phyloP scores from a whole-genome alignment of 1,140 invertebrate species.

The Panagrolaimus sp. region DNA sequence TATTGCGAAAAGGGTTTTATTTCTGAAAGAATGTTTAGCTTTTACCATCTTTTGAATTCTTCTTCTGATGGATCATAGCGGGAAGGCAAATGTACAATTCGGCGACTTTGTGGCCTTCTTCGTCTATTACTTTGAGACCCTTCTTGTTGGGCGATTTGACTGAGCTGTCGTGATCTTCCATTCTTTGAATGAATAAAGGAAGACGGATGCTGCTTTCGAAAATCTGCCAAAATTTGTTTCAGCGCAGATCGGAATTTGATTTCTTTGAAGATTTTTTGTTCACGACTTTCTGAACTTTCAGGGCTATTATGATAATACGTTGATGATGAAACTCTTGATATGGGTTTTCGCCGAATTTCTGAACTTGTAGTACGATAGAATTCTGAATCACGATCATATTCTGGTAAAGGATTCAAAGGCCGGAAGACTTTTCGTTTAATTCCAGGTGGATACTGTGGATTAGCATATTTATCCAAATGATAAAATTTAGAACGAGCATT shows the following conservation, averaged over 20 bases:
- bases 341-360: not conserved
- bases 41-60: too few relatives aligned
- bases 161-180: not conserved
- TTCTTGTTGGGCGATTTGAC: not conserved
- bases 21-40: too few relatives aligned
- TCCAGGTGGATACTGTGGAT: not conserved
- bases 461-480: not conserved
- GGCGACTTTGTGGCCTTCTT: not conserved
- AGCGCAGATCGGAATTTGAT: not conserved
- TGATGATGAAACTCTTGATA: not conserved
- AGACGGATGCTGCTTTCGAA: not conserved
- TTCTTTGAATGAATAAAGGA: not conserved
- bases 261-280: not conserved
- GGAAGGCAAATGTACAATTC: not conserved
- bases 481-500: conserved; percentile 12
- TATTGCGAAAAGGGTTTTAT: too few relatives aligned
- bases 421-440: not conserved
- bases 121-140: not conserved
- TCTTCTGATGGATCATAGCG: not conserved
- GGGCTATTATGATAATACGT: not conserved
- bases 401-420: too few relatives aligned
- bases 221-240: not conserved
- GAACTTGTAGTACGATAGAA: not conserved
- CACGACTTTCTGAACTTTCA: too few relatives aligned
- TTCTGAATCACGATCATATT: not conserved